Evolutionary conservation across 2,888 invertebrate species (phyloP), one percentile per base, ranked within the genome.

Genomic region (Himalopsyche anomala): DNA sequence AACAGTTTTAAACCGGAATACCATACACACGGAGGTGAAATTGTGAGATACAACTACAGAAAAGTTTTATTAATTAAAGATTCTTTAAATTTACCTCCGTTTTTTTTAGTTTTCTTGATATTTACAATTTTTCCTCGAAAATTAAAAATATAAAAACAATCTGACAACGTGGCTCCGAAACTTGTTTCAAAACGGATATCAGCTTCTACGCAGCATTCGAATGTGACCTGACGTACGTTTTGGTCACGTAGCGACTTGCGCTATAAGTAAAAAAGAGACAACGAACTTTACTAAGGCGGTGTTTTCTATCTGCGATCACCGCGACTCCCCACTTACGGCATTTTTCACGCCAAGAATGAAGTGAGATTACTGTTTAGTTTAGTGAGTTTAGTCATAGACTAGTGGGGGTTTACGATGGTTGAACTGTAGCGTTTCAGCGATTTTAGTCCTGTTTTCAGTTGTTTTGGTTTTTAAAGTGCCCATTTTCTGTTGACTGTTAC

Each of bases 111-210:
- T 74, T 38, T 36, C 15, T 15, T 28, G 5, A 74, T 28, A 19
- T 80, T 80, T 80, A 42, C 19, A 80, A 42, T 28, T 80, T 80
- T 80, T 80, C 5, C 17, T 80, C 4, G 28, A n/a, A 82, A 82
- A 54, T 84, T 69, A 84, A 54, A 74, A 69, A 86, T 80, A 82
- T 90, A 83, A 85, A 84, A 88, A 89, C 89, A 74, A 91, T 89
- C 87, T 90, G 95, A 92, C 95, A 95, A 94, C 94, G 90, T 90
- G 91, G 94, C 92, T 91, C 91, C 92, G 92, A 95, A 95, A 95
- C 95, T 95, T 94, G 95, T 95, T 95, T 95, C 94, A 94, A 94
- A 95, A 94, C 95, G 95, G 95, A 95, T 95, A 94, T 95, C 94
- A 94, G 94, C 93, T 91, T 90, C 91, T 90, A 91, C 90, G 36